Evolutionary conservation across 2,797 vertebrate species (phyloP).

Genomic region (Babyrousa celebensis): DNA sequence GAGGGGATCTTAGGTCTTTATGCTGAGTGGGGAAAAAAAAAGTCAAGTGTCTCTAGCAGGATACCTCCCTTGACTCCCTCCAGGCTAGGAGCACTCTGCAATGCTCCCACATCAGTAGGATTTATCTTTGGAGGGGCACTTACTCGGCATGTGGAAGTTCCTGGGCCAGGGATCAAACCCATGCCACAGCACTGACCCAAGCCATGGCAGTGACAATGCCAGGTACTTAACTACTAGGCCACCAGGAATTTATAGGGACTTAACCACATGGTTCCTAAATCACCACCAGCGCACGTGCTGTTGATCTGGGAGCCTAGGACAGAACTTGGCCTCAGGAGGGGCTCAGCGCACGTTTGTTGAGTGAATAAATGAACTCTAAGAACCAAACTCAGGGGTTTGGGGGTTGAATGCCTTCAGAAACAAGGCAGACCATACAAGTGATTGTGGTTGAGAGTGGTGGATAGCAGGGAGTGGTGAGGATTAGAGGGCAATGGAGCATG

Average conservation of each 20-base stretch:
- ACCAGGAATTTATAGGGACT: neutral
- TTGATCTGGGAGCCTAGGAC: neutral
- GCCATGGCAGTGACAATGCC: too few species aligned
- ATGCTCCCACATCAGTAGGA: neutral
- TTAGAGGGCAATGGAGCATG: rapidly evolving
- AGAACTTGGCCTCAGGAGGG: neutral
- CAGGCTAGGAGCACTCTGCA: neutral
- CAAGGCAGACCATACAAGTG: neutral
- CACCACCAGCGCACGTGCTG: neutral
- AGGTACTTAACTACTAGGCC: too few species aligned
- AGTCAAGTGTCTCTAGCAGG: neutral
- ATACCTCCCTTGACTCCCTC: neutral
- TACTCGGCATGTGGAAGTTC: too few species aligned
- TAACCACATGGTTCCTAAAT: neutral
- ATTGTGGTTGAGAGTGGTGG: neutral
- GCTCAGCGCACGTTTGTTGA: neutral
- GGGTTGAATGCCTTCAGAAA: neutral
- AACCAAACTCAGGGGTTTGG: neutral
- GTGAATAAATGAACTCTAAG: neutral
- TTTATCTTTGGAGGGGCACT: neutral
- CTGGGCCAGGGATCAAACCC: too few species aligned
- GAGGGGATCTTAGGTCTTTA: neutral
- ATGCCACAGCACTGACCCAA: too few species aligned
- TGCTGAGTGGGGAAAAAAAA: neutral
- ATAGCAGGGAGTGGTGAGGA: neutral